phyloP scores from a whole-genome alignment of 1,140 invertebrate species.

The Euglossa dilemma region DNA sequence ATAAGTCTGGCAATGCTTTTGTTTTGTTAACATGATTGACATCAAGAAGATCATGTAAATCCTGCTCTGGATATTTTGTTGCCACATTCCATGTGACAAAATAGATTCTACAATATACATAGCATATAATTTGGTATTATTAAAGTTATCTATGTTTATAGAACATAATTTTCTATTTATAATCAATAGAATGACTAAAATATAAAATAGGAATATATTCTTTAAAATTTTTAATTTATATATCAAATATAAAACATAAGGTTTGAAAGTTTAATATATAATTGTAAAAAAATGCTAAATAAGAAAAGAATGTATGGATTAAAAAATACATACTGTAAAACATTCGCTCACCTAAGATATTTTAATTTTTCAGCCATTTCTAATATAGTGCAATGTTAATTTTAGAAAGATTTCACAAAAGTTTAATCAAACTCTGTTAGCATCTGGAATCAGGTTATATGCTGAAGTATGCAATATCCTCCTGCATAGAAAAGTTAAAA shows the following conservation, averaged over 20 bases:
- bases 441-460: constrained; percentile 10
- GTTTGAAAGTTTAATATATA: background rate
- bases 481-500: constrained; percentile 46
- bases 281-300: background rate
- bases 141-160: background rate
- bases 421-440: constrained; percentile 7
- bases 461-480: constrained; percentile 32
- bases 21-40: constrained; percentile 84
- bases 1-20: constrained; percentile 89
- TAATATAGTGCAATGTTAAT: background rate
- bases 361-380: constrained; percentile 51
- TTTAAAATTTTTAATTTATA: background rate
- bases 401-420: background rate
- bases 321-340: background rate
- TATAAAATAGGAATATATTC: background rate
- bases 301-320: background rate
- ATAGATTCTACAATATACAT: constrained; percentile 85
- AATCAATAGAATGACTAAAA: background rate
- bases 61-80: constrained; percentile 87
- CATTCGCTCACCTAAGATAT: constrained; percentile 50
- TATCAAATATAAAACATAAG: background rate
- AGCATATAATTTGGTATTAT: background rate
- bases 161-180: background rate
- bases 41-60: constrained; percentile 87
- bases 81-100: constrained; percentile 94